A percentile compares a stretch with the other conserved stretches of the same genome.
Evolutionary conservation across 2,797 vertebrate species (phyloP).

Genomic region (Mus caroli): DNA sequence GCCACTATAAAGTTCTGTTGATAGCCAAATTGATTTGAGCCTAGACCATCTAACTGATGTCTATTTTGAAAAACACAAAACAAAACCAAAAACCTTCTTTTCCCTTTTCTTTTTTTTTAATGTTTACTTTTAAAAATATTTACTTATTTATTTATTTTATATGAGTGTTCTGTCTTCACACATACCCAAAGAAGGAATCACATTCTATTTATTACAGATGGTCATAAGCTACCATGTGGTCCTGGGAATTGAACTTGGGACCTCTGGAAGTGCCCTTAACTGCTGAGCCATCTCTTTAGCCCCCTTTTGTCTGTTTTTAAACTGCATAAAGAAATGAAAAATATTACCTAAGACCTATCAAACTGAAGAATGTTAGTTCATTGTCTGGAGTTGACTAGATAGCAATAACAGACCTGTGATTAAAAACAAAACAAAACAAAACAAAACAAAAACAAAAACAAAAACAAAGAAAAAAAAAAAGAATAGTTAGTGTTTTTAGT

Average conservation of each 20-base stretch:
- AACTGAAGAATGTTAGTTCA: not conserved
- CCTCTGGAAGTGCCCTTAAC: not conserved
- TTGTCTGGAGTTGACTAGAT: not conserved
- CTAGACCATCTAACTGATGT: not conserved
- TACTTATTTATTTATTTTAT: not conserved
- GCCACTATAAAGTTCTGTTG: not conserved
- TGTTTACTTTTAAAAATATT: not conserved
- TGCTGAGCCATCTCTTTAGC: not conserved
- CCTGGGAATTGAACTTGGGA: not conserved
- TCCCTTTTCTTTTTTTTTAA: not conserved
- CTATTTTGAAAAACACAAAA: not conserved
- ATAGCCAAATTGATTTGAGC: not conserved
- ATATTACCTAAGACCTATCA: not conserved
- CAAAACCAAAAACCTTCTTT: not conserved
- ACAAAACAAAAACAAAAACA: too few species aligned
- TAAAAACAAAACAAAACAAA: not conserved
- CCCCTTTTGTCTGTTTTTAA: not conserved
- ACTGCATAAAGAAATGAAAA: not conserved
- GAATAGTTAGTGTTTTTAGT: not conserved
- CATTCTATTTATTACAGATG: not conserved
- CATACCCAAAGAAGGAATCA: not conserved
- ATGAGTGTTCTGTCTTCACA: not conserved
- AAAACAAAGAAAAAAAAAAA: too few species aligned
- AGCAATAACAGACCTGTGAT: not conserved
- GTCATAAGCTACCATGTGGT: not conserved